Evolutionary conservation across 2,797 vertebrate species (phyloP).

Genomic region (Pachyuromys duprasi): DNA sequence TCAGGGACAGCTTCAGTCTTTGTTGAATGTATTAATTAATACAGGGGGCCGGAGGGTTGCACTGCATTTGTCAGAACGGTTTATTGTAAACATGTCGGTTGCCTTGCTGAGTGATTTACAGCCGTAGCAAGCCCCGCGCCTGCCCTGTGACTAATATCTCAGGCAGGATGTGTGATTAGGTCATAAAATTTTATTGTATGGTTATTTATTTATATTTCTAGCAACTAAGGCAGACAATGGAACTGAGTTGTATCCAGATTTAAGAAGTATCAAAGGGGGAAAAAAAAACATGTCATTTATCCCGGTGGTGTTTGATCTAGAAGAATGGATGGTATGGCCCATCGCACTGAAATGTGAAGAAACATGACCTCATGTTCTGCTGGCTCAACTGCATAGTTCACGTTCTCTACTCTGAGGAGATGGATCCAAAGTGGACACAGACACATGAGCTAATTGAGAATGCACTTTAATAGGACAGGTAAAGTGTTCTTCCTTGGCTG

Average conservation of each 20-base stretch:
- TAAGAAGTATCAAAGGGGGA: background rate
- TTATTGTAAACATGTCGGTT: background rate
- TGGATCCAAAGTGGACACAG: background rate
- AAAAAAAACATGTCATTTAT: background rate
- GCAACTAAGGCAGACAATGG: background rate
- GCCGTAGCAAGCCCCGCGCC: background rate
- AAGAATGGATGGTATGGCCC: background rate
- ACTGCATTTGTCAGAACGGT: background rate
- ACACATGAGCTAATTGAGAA: background rate
- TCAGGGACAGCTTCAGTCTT: background rate
- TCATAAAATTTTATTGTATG: background rate
- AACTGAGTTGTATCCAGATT: conserved; percentile 1
- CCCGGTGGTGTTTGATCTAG: background rate
- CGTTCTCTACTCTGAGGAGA: background rate
- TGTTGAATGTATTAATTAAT: conserved; percentile 47
- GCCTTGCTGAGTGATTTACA: background rate
- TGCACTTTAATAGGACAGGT: background rate
- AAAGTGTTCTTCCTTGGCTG: background rate
- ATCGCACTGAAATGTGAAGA: background rate
- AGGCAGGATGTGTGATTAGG: background rate
- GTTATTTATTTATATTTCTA: conserved; percentile 55
- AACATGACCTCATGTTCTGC: background rate
- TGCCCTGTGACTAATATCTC: conserved; percentile 10
- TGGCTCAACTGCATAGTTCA: background rate
- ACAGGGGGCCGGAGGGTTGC: background rate